These are phyloP conservation scores for Coenonympha arcania DNA, from an alignment of 2,888 invertebrate species.

Conservation along the genomic window DNA sequence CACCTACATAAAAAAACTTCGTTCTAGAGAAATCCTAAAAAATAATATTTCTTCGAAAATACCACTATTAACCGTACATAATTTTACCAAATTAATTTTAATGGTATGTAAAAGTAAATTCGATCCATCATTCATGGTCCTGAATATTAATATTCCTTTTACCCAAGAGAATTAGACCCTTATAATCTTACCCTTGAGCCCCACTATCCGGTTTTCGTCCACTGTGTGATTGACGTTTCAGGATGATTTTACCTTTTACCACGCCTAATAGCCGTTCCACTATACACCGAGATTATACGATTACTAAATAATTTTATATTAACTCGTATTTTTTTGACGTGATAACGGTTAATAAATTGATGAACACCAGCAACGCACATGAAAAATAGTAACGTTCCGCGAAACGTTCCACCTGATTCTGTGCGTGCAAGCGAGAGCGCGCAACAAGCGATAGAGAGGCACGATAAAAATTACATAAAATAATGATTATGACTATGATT, in stretches of 20 bases:
- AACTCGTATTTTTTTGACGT: neutral
- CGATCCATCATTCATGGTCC: constrained; percentile 51
- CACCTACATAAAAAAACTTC: neutral
- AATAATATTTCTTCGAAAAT: neutral
- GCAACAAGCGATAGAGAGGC: no score
- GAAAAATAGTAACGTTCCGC: no score
- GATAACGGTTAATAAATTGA: neutral
- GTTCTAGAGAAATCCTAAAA: neutral
- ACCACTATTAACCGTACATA: neutral
- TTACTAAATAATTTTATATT: constrained; percentile 19
- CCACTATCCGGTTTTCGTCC: constrained; percentile 44
- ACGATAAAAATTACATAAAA: no score
- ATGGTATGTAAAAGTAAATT: constrained; percentile 32
- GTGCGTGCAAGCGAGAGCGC: no score
- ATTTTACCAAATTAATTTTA: no score
- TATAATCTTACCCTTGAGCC: constrained; percentile 69
- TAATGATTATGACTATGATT: no score
- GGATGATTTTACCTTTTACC: constrained; percentile 53
- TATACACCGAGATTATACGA: constrained; percentile 23
- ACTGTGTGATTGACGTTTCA: constrained; percentile 65
- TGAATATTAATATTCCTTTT: constrained; percentile 64
- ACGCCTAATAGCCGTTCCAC: constrained; percentile 18
- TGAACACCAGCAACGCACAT: no score
- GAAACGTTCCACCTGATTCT: no score
- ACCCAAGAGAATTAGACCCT: constrained; percentile 60